Evolutionary conservation across 1,140 invertebrate species (phyloP), one percentile per base, ranked within the genome.

Genomic region (Euwallacea fornicatus): DNA sequence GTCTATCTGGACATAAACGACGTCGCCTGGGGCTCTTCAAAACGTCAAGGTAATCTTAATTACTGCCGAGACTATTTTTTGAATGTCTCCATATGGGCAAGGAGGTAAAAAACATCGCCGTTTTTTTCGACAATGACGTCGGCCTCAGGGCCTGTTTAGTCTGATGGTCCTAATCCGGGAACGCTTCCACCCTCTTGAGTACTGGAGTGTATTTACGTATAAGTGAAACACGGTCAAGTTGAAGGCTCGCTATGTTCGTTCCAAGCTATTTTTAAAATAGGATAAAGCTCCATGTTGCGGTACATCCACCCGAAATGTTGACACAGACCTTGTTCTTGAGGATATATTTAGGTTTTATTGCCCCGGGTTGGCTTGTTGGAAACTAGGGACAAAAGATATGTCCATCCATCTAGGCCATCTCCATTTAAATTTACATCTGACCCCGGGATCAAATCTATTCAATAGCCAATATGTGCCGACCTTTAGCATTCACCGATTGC

Each of bases 391-490:
- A 58, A 58, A 33, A 58, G 55, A 9, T 9, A 33, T 13, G 8
- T 15, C 56, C 53, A 61, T 58, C 69, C 67, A 69, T 69, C 67
- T 69, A 69, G 67, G 67, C 59, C 67, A 69, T 62, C 60, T 58
- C 7, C 21, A 33, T 33, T 69, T 62, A 69, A 69, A 69, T 69
- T 69, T 69, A 65, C 69, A 70, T 70, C 50, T 64, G 61, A 70
- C 60, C 62, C 61, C 61, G 47, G 60, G 69, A 58, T 65, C 69
- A 70, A 70, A 70, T 65, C 61, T 59, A 70, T 70, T 64, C 42
- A 70, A 70, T 70, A 70, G 62, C 61, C 42, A 64, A 65, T 65
- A 65, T 41, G 69, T 56, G 56, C 59, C 62, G 69, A 59, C 59
- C 67, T 62, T 69, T 63, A 42, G 54, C 41, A 58, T 50, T 53